Evolutionary conservation across 1,140 invertebrate genomes (phyloP).

Genomic region (Carposina sasakii): DNA sequence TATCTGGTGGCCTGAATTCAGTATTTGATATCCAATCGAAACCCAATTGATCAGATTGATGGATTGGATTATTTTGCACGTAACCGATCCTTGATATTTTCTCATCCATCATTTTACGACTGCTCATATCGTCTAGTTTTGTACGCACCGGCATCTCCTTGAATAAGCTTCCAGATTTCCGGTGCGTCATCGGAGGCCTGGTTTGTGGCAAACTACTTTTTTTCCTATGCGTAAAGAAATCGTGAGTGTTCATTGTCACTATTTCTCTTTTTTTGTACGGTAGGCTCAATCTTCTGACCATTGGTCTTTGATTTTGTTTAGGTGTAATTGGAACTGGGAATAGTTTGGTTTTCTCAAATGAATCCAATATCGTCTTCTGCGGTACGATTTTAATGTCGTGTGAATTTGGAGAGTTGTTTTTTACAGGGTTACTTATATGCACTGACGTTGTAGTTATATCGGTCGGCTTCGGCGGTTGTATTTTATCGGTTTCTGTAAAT

Average conservation of each 20-base stretch:
- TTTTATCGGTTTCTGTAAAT: neutral
- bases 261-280: conserved; percentile 25
- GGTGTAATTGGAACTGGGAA: conserved; percentile 25
- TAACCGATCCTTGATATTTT: no score
- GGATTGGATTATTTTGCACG: no score
- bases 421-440: neutral
- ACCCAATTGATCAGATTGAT: no score
- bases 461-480: neutral
- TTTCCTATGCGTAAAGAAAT: conserved; percentile 36
- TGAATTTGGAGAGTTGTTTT: conserved; percentile 4
- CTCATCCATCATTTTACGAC: no score
- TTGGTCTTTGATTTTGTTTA: conserved; percentile 20
- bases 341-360: conserved; percentile 30
- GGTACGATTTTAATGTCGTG: no score
- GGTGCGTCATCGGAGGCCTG: no score
- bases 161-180: no score
- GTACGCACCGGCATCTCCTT: no score
- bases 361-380: conserved; percentile 16
- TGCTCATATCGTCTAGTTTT: no score
- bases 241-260: conserved; percentile 30
- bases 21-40: no score
- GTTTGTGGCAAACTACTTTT: no score
- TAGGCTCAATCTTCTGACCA: conserved; percentile 27
- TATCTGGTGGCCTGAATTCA: no score
- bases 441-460: neutral